Evolutionary conservation across 2,888 invertebrate genomes (phyloP), one percentile per base, ranked within the genome.

Genomic region (Heliconius ismenius): DNA sequence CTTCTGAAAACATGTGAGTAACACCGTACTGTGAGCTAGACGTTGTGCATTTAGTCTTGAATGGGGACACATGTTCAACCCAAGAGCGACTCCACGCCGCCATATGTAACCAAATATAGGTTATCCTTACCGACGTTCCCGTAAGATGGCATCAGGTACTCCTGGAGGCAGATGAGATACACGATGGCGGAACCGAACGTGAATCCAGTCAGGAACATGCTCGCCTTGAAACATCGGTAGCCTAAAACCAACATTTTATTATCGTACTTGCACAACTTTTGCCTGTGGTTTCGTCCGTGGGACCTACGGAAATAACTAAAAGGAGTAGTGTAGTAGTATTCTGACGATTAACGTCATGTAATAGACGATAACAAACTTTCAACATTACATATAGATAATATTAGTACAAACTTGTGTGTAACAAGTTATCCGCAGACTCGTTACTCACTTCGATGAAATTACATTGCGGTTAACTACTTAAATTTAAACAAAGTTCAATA

Each of bases 141-240:
- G 86, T 97, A 96, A 73, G 96, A 95, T 21, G 97, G 97, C 89
- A 98, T 95, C 79, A 97, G 93, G 83, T 96, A 96, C 86, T 97
- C 97, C 89, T 97, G 97, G 73, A 97, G 93, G 88, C 97, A 97
- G 85, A 98, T 96, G 83, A 97, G 90, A 89, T 97, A 98, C 64
- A 98, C 97, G 80, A 97, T 95, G 80, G 97, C 96, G 73, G 97
- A 96, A 24, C 97, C 98, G 87, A 97, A 98, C 79, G 97, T 96
- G 88, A 98, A 97, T 54, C 98, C 98, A 70, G 97, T 98, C 73
- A 98, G 95, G 89, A 98, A 98, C 96, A 98, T 97, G 79, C 97
- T 96, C 21, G 97, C 97, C 89, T 98, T 97, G 91, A 98, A 97
- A 89, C 97, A 98, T 80, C 98, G 96, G 91, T 98, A 98, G 76